Percentiles rank a stretch among this genome's conserved stretches.
Evolutionary conservation across 2,797 vertebrate genomes (phyloP).

Genomic region (Morus bassanus): DNA sequence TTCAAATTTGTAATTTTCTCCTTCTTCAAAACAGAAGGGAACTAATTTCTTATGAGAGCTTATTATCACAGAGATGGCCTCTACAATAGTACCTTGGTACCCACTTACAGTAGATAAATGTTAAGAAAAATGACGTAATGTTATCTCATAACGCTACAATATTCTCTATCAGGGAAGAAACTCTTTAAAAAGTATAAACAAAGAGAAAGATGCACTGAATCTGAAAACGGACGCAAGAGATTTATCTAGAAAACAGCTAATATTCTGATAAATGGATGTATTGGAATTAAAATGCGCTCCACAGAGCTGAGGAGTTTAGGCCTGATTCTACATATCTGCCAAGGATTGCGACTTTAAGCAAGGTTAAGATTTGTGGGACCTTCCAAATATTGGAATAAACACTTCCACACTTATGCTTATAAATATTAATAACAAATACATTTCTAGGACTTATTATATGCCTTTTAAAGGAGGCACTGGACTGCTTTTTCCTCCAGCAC

Average conservation of each 20-base stretch:
- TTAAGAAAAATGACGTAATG: neutral
- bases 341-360: neutral
- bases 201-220: neutral
- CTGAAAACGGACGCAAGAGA: neutral
- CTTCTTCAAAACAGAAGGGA: constrained; percentile 3
- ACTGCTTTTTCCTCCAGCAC: too few species aligned
- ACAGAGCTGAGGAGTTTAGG: neutral
- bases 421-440: neutral
- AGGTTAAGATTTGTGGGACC: neutral
- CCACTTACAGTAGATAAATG: neutral
- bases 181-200: neutral
- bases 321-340: neutral
- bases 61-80: neutral
- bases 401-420: neutral
- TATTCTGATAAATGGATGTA: neutral
- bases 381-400: neutral
- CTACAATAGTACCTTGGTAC: neutral
- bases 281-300: neutral
- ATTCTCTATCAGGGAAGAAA: neutral
- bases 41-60: neutral
- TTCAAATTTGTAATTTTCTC: neutral
- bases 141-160: neutral
- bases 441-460: neutral
- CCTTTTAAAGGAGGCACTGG: neutral
- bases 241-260: neutral